A percentile compares a stretch with the other conserved stretches of the same genome.
Conservation (phyloP, 2,888 invertebrate genomes). For the Drosophila trichaetosa region DNA sequence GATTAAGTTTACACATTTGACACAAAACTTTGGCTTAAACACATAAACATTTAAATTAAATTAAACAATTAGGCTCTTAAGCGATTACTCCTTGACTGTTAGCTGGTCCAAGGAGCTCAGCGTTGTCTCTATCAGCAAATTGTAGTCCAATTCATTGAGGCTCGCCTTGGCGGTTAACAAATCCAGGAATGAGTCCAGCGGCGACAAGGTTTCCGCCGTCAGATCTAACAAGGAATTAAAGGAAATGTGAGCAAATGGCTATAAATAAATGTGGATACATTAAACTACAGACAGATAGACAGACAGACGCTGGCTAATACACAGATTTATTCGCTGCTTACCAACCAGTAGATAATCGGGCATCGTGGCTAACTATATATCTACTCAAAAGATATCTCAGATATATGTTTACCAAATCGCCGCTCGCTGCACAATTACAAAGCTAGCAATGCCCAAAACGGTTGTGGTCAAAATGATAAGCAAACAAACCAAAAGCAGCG, state of each 20-base stretch:
- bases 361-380: conserved; percentile 3
- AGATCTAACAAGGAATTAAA: conserved; percentile 86
- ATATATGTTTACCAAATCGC: conserved; percentile 46
- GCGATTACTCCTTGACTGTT: conserved; percentile 52
- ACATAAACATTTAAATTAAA: conserved; percentile 5
- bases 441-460: conserved; percentile 59
- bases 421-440: conserved; percentile 43
- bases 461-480: conserved; percentile 60
- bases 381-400: not conserved
- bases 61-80: conserved; percentile 12
- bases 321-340: conserved; percentile 41
- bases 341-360: conserved; percentile 27
- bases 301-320: conserved; percentile 19
- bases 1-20: conserved; percentile 32
- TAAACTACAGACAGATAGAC: conserved; percentile 2
- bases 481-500: conserved; percentile 70
- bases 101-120: conserved; percentile 83
- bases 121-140: conserved; percentile 93
- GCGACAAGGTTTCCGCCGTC: conserved; percentile 90
- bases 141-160: conserved; percentile 93
- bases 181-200: conserved; percentile 93
- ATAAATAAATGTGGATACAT: not conserved
- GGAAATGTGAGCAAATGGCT: not conserved
- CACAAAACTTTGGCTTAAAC: conserved; percentile 44
- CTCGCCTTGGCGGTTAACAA: conserved; percentile 94